A percentile compares a stretch with the other conserved stretches of the same genome.
phyloP scores from a whole-genome alignment of 2,797 vertebrate species.

The Toxotes lorentzi region DNA sequence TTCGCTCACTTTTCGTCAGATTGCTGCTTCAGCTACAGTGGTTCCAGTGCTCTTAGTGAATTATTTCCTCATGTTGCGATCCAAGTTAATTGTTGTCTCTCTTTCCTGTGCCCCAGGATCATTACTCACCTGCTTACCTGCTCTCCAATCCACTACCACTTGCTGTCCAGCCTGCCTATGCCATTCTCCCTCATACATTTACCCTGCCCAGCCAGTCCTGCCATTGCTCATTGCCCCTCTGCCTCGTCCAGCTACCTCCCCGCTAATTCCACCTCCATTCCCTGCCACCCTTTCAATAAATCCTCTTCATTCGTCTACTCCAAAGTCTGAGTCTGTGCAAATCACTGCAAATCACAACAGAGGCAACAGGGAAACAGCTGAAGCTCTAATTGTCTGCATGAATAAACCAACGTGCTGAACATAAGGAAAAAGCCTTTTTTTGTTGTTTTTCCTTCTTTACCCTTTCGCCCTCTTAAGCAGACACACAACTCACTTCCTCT shows the following conservation, averaged over 20 bases:
- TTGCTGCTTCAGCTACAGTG: neutral
- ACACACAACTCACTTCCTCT: slow-evolving; percentile 3
- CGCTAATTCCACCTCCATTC: neutral
- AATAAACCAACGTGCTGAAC: slow-evolving; percentile 64
- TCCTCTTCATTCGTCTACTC: neutral
- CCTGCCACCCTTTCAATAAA: neutral
- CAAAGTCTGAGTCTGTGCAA: neutral
- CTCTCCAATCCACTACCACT: neutral
- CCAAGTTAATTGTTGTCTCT: neutral
- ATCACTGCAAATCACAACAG: neutral
- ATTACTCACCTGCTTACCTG: neutral
- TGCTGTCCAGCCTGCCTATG: neutral
- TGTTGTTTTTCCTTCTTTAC: slow-evolving; percentile 13
- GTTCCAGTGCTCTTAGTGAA: neutral
- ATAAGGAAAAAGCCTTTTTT: slow-evolving; percentile 29
- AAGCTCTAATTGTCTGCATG: slow-evolving; percentile 56
- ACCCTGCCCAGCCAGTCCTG: neutral
- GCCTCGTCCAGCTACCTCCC: neutral
- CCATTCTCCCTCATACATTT: neutral
- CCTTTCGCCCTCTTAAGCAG: slow-evolving; percentile 5
- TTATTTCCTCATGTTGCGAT: neutral
- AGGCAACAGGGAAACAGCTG: slow-evolving; percentile 38
- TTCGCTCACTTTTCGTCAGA: neutral
- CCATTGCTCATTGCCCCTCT: neutral
- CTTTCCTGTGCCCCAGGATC: neutral